These are phyloP conservation scores for Drosophila eugracilis DNA, from an alignment of 1,140 invertebrate species.

Conservation along the genomic window DNA sequence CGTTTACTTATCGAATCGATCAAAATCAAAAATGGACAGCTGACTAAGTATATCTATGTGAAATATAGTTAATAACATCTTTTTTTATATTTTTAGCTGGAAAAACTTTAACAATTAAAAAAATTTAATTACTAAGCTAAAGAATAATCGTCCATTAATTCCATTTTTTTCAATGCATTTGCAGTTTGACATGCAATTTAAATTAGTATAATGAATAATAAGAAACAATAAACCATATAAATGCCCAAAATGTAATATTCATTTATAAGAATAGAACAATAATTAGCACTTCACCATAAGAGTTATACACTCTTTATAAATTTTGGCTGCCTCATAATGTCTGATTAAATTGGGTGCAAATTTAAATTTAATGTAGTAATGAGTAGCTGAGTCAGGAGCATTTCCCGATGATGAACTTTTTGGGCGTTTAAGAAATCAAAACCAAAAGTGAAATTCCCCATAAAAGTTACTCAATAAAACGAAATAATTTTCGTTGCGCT, in stretches of 20 bases:
- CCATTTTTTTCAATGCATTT: too few relatives aligned
- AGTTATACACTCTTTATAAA: neutral
- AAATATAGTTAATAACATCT: too few relatives aligned
- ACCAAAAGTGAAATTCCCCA: slow-evolving; percentile 54
- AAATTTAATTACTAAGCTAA: too few relatives aligned
- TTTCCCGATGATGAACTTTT: neutral
- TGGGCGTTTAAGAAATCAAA: slow-evolving; percentile 24
- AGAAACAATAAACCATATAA: too few relatives aligned
- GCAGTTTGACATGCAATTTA: too few relatives aligned
- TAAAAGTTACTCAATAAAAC: slow-evolving; percentile 63
- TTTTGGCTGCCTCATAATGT: neutral
- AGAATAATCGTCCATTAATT: too few relatives aligned
- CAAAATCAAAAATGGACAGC: slow-evolving; percentile 2
- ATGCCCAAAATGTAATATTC: too few relatives aligned
- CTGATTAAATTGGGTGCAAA: neutral
- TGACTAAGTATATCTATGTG: too few relatives aligned
- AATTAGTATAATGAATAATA: too few relatives aligned
- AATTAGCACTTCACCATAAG: too few relatives aligned
- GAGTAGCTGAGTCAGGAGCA: neutral
- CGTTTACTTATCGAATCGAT: slow-evolving; percentile 9
- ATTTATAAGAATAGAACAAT: too few relatives aligned
- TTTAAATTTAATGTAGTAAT: neutral
- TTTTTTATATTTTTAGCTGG: neutral
- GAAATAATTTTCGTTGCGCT: slow-evolving; percentile 38
- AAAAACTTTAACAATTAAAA: too few relatives aligned